A percentile compares a stretch with the other conserved stretches of the same genome.
These are phyloP conservation scores for Eulemur macaco DNA, from an alignment of 2,113 vertebrate species.

Conservation along the genomic window DNA sequence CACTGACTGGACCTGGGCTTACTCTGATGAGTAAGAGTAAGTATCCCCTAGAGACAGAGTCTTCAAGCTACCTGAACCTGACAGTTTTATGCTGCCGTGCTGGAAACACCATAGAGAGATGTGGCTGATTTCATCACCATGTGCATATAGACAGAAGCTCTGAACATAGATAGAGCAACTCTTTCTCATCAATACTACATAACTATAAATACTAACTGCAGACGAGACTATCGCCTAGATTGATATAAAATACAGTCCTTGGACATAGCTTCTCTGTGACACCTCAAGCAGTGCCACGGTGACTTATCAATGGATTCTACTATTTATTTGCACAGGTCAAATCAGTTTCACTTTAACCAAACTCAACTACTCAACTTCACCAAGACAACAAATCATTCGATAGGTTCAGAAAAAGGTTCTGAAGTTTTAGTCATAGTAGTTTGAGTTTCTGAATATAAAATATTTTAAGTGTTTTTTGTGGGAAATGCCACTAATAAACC, in stretches of 20 bases:
- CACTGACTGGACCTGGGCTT: background rate
- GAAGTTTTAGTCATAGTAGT: background rate
- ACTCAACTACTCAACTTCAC: background rate
- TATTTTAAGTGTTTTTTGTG: background rate
- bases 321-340: background rate
- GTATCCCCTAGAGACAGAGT: background rate
- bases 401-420: background rate
- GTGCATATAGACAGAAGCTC: background rate
- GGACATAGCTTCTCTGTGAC: background rate
- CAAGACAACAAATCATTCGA: background rate
- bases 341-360: background rate
- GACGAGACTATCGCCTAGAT: background rate
- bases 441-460: conserved; percentile 3
- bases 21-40: too few species aligned
- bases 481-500: conserved; percentile 7
- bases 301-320: background rate
- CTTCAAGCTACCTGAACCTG: background rate
- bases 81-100: background rate
- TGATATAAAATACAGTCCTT: background rate
- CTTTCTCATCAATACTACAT: background rate
- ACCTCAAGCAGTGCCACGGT: too few species aligned
- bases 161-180: background rate
- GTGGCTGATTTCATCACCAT: background rate
- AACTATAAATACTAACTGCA: background rate
- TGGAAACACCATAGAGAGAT: background rate